Conservation (phyloP, 1,140 invertebrate genomes). For the Cydia splendana region DNA sequence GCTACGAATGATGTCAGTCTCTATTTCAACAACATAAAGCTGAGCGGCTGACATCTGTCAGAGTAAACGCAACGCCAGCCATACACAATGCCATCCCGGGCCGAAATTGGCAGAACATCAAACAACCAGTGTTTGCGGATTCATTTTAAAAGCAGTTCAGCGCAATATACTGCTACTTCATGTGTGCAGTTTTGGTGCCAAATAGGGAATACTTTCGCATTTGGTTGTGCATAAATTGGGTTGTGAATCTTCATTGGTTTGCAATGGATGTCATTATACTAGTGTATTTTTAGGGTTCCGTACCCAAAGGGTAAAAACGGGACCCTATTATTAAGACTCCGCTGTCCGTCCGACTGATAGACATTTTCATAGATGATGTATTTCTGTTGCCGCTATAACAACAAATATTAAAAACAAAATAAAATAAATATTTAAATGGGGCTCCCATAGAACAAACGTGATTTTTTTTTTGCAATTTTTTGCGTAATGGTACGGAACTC, state of each 20-base stretch:
- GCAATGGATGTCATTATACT: too few relatives aligned
- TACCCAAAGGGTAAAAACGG: too few relatives aligned
- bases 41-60: not conserved
- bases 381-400: too few relatives aligned
- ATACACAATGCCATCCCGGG: not conserved
- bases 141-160: conserved; percentile 11
- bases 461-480: too few relatives aligned
- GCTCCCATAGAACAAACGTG: too few relatives aligned
- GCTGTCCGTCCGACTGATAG: too few relatives aligned
- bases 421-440: too few relatives aligned
- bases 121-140: conserved; percentile 9
- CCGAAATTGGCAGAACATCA: conserved; percentile 21
- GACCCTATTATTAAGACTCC: too few relatives aligned
- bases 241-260: not conserved
- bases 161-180: not conserved
- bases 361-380: too few relatives aligned
- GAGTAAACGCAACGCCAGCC: not conserved
- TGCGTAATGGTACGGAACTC: too few relatives aligned
- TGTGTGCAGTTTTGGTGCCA: conserved; percentile 8
- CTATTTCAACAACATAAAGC: not conserved
- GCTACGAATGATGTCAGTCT: not conserved
- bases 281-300: too few relatives aligned
- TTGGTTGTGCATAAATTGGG: conserved; percentile 10
- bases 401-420: too few relatives aligned
- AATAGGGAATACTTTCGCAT: not conserved